Conservation (phyloP, 2,888 invertebrate species). For the Clusia tigrina region DNA sequence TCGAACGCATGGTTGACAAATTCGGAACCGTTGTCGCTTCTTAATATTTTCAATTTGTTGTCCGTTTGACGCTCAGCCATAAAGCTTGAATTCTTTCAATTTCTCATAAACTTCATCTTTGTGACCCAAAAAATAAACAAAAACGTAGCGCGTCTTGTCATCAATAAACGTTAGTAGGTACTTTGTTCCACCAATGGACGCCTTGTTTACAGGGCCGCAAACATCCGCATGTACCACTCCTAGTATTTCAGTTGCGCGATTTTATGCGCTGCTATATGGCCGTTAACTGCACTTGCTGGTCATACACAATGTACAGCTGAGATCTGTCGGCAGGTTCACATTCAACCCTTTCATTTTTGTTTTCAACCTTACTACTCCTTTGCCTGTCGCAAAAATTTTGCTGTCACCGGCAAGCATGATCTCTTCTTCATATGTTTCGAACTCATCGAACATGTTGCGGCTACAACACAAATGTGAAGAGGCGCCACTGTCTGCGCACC, state of each 20-base stretch:
- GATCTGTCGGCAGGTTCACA: not conserved
- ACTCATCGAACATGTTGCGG: slow-evolving; percentile 23
- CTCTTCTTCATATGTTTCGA: slow-evolving; percentile 22
- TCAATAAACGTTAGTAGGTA: slow-evolving; percentile 33
- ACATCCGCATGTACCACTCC: slow-evolving; percentile 9
- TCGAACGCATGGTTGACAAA: slow-evolving; percentile 23
- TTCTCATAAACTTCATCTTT: slow-evolving; percentile 29
- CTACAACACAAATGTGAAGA: slow-evolving; percentile 31
- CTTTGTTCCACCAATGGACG: slow-evolving; percentile 23
- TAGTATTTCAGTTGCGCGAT: not conserved
- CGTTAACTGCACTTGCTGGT: slow-evolving; percentile 7
- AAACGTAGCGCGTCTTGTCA: slow-evolving; percentile 22
- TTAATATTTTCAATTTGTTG: slow-evolving; percentile 22
- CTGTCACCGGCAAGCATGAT: slow-evolving; percentile 18
- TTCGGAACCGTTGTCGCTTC: slow-evolving; percentile 30
- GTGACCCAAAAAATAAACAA: slow-evolving; percentile 24
- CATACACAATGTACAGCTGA: slow-evolving; percentile 1
- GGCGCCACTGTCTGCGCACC: slow-evolving; percentile 33
- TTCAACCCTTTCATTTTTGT: not conserved
- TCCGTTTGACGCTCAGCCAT: slow-evolving; percentile 27
- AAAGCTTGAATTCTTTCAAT: slow-evolving; percentile 25
- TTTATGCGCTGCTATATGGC: slow-evolving; percentile 5
- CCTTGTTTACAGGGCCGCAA: slow-evolving; percentile 18
- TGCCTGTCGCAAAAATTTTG: not conserved
- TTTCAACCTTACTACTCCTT: too few species aligned